Base-by-base conservation (phyloP, 2,113 vertebrate species). In the Chaetops frenatus region DNA sequence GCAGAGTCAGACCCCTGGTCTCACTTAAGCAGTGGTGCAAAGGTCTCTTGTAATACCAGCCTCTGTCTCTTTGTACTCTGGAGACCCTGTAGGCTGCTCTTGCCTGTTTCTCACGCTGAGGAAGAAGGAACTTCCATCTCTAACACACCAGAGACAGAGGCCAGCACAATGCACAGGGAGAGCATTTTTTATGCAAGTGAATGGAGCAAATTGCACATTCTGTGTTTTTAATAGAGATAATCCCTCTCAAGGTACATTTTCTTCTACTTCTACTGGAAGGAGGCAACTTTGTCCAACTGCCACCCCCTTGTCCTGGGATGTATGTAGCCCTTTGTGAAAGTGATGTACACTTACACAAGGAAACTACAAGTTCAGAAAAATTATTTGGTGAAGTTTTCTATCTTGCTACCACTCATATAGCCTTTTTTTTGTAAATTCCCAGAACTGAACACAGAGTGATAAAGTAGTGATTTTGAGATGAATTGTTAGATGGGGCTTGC, bases 161-260 rank as follows among this genome's bases (percentile, higher is more conserved):
- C 81, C 1, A 0, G 58, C 76, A 92, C 60, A 95, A 82, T 90
- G 51, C 64, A 24, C 9, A 88, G 54, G 51, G 93, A 91, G 40
- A 83, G 84, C 62, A 64, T 88, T 95, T 93, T 96, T 94, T 23
- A 87, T 95, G 81, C 67, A 94, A 94, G 96, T 90, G 54, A 80
- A 44, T 48, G 48, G 24, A 83, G 74, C 56, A 81, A 88, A 88
- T 83, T 5, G 1, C 86, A 82, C 81, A 65, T 89, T 73, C 29
- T 1, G 0, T 73, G 50, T 92, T 69, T 62, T 48, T 94, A 60
- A 44, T 11, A 60, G 71, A 89, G 73, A 94, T 90, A 95, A 95
- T 93, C 88, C 86, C 82, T 83, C 90, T 95, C 76, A 95, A 96
- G 90, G 94, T 96, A 54, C 70, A 83, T 93, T 70, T 62, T 91